Evolutionary conservation across 53 echinoderm and acorn worm species (phyloP), one percentile per base, ranked within the genome.

Genomic region (Holothuria leucospilota): DNA sequence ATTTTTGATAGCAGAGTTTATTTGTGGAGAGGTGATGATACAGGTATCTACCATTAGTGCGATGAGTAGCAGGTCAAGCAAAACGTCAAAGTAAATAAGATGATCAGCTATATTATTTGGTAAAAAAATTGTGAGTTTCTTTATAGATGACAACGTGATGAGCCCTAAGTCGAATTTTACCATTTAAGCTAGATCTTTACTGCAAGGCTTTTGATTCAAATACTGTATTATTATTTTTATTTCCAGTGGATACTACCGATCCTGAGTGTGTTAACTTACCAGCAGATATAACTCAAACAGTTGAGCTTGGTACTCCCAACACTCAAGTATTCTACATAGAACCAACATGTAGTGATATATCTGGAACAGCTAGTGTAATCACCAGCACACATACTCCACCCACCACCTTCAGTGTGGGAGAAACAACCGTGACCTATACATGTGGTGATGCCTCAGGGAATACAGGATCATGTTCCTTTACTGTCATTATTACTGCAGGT

Each of bases 401-500:
- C 14, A 9, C 29, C 4, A 59, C 75, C 40, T 93, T 93, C 63
- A 58, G 86, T 16, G 78, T 90, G 42, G 90, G 88, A 51, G 49
- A 60, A 41, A 93, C 93, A 51, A n/a, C 52, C 8, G 90, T 93
- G 27, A 82, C 69, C 53, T 93, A 86, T 20, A 71, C 64, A 39
- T 85, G 85, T 59, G 75, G 78, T 73, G 93, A 93, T 78, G 74
- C 62, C 13, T 24, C 87, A 29, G 82, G 85, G 9, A 93, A 93
- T 26, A 24, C 62, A 18, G 88, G 59, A 39, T 74, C 78, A 65
- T 94, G 92, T 72, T 39, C 79, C 11, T 94, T 94, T 59, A 85
- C 79, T 49, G 90, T 94, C 52, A 86, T 79, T 23, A 63, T 92
- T 18, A 87, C 89, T 10, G 40, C 68, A 72, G 82, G 94, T 94